Evolutionary conservation across 2,797 vertebrate genomes (phyloP), one percentile per base, ranked within the genome.

Genomic region (Sebastes minor): DNA sequence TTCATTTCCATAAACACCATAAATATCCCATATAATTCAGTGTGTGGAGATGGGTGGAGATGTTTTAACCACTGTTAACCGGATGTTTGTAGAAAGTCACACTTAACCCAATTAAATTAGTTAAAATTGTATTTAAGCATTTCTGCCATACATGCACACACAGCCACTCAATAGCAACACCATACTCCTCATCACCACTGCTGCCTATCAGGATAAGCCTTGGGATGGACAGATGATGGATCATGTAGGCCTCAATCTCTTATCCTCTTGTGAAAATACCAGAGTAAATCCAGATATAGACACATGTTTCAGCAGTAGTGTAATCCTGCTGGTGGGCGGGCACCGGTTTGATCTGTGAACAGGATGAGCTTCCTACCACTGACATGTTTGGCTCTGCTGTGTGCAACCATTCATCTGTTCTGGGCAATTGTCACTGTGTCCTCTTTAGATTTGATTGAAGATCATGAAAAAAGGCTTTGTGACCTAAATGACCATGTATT

Each of bases 231-330:
- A 79, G 63, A 71, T 63, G 27, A 87, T 76, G 72, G 23, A 59
- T 76, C 55, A 56, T 65, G 42, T 46, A 55, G 83, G 56, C 61
- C 46, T 79, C 6, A 2, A 74, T 75, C 75, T 80, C 68, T 85
- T 61, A 77, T 85, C 74, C 78, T 64, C 74, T 67, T 67, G 69
- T 77, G 38, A 81, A 84, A 86, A 80, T 66, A 64, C 71, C 42
- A 28, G 28, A 76, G 28, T 76, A 86, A 74, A 4, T 75, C 68
- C 59, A 81, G 61, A 88, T 74, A 35, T 38, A 76, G 38, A 71
- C 57, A 84, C 56, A 57, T 73, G 56, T 80, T 77, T 71, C 63
- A 78, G 65, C 66, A 59, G 66, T 35, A 5, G 63, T 61, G 67
- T 88, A 86, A 84, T 86, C 78, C 76, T 68, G 65, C 67, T 27